These are phyloP conservation scores for Aplodontia rufa DNA, from an alignment of 2,113 vertebrate genomes.

Conservation along the genomic window DNA sequence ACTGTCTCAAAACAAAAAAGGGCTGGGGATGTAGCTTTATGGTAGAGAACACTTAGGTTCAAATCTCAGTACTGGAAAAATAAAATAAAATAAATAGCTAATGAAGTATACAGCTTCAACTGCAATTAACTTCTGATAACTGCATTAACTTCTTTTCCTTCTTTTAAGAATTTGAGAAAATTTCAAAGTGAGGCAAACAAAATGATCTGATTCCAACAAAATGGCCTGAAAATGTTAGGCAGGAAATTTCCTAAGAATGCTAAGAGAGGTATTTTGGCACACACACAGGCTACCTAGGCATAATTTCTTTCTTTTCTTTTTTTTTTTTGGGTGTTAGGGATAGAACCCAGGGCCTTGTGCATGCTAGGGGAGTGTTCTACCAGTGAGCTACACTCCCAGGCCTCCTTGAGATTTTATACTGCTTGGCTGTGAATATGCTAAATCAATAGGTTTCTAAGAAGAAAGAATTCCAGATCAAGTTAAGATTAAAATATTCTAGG, in stretches of 20 bases:
- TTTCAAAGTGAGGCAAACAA: not conserved
- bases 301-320: not conserved
- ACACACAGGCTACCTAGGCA: not conserved
- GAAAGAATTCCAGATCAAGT: not conserved
- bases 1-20: not conserved
- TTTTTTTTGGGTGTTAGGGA: not conserved
- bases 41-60: not conserved
- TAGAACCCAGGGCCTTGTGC: not conserved
- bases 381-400: too few relatives aligned
- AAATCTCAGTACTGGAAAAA: not conserved
- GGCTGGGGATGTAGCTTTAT: not conserved
- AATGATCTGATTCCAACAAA: not conserved
- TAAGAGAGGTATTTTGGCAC: not conserved
- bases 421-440: not conserved
- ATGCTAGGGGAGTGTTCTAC: not conserved
- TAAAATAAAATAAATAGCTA: not conserved
- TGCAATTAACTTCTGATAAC: conserved; percentile 6
- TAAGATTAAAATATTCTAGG: not conserved
- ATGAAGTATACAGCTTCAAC: conserved; percentile 4
- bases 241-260: not conserved
- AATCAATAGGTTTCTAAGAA: conserved; percentile 7
- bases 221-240: not conserved
- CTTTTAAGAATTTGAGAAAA: conserved; percentile 41
- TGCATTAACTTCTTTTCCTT: conserved; percentile 5
- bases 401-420: conserved; percentile 19